phyloP scores from a whole-genome alignment of 2,888 invertebrate species.

The Schizaphis graminum region DNA sequence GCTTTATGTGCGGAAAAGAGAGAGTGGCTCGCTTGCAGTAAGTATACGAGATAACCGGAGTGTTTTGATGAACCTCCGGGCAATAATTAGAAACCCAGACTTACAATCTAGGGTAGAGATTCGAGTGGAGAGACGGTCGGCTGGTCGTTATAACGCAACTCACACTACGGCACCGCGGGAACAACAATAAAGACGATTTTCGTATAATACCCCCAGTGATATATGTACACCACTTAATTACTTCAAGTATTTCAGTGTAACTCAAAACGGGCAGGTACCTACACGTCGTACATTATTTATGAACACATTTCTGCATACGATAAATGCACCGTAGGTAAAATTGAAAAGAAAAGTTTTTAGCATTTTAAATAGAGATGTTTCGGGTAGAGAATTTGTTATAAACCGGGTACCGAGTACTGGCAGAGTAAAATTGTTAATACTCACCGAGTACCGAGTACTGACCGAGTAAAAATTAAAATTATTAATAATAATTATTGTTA shows the following conservation, averaged over 20 bases:
- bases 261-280: neutral
- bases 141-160: neutral
- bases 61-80: constrained; percentile 55
- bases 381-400: too few relatives aligned
- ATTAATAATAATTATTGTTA: too few relatives aligned
- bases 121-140: neutral
- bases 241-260: constrained; percentile 19
- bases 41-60: neutral
- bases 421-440: too few relatives aligned
- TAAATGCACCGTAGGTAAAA: neutral
- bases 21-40: neutral
- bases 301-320: neutral
- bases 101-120: neutral
- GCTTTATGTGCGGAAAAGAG: neutral
- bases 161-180: neutral
- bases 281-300: neutral
- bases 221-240: constrained; percentile 45
- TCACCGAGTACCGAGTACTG: too few relatives aligned
- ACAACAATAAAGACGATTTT: constrained; percentile 24
- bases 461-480: too few relatives aligned
- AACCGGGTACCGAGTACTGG: too few relatives aligned
- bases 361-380: too few relatives aligned
- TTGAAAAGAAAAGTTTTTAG: neutral
- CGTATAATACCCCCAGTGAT: constrained; percentile 23
- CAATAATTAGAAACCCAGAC: constrained; percentile 52